Evolutionary conservation across 2,797 vertebrate species (phyloP).

Genomic region (Ptychadena robeensis): DNA sequence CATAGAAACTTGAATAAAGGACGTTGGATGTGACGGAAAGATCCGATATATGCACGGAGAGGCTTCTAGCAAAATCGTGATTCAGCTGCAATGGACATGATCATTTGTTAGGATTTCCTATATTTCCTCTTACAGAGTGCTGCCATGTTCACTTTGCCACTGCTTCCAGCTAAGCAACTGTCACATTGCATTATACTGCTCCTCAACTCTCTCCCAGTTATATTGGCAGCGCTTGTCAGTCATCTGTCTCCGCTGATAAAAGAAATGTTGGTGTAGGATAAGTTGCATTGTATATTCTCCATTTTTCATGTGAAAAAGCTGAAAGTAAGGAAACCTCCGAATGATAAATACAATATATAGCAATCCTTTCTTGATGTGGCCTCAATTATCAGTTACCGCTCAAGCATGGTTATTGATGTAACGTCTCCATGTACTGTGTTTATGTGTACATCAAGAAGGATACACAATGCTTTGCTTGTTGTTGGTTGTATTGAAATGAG

Average conservation of each 20-base stretch:
- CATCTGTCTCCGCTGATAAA: conserved; percentile 29
- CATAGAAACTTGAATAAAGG: not conserved
- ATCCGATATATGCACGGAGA: not conserved
- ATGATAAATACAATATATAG: not conserved
- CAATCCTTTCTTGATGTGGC: not conserved
- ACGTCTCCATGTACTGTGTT: not conserved
- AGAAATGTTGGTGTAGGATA: conserved; percentile 11
- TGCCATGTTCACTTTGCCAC: not conserved
- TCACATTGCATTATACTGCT: conserved; percentile 23
- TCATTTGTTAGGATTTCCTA: not conserved
- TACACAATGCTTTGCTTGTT: not conserved
- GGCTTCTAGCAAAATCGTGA: not conserved
- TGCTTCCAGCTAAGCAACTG: conserved; percentile 15
- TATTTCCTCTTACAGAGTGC: conserved; percentile 8
- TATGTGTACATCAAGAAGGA: not conserved
- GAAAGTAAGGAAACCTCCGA: conserved; percentile 19
- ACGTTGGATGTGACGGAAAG: not conserved
- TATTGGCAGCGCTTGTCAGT: conserved; percentile 16
- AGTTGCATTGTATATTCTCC: conserved; percentile 15
- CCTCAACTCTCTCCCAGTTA: conserved; percentile 3
- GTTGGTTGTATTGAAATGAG: not conserved
- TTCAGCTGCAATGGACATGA: not conserved
- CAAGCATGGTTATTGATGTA: not conserved
- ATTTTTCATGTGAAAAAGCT: conserved; percentile 7
- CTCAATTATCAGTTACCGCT: not conserved